Evolutionary conservation across 2,113 vertebrate species (phyloP), one percentile per base, ranked within the genome.

Genomic region (Cynocephalus volans): DNA sequence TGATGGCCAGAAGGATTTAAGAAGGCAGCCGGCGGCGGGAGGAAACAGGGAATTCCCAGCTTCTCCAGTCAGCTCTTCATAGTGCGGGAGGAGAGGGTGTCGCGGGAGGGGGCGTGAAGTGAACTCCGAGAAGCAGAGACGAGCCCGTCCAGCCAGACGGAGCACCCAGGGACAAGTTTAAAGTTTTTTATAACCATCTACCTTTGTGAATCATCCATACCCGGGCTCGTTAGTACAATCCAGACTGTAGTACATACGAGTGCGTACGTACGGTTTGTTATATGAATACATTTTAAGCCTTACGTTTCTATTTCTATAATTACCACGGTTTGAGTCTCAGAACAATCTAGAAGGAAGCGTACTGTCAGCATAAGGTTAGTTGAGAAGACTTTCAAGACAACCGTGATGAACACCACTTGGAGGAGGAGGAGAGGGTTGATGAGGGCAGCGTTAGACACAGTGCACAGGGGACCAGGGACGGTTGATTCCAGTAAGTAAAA

Each of bases 301-400:
- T 92, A 36, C 11, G 62, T 81, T 90, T 89, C 17, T 58, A 58
- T 89, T 95, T 86, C 4, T 3, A 14, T 58, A 92, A 65, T 87
- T 81, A 56, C 9, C 41, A 50, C 21, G 73, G 54, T 83, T 1
- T 23, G 79, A 87, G 60, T 93, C 76, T 67, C 12, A 70, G 36
- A 91, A 58, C 36, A 93, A 79, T 83, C 36, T 70, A 50, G 79
- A 60, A 90, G 75, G n/a, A 69, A 69, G 45, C 70, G 41, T n/a
- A 36, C 48, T 73, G 36, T 83, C 19, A 77, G 18, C 41, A 19
- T 21, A 72, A 87, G 62, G 15, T 41, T 90, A 77, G 31, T 48
- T 58, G 52, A 73, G 70, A 83, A 95, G 85, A 89, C 58, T 95
- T 91, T 21, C 60, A 65, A 82, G 72, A n/a, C 14, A 73, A 72